Base-by-base conservation (phyloP, 2,113 vertebrate genomes). In the Colaptes auratus region DNA sequence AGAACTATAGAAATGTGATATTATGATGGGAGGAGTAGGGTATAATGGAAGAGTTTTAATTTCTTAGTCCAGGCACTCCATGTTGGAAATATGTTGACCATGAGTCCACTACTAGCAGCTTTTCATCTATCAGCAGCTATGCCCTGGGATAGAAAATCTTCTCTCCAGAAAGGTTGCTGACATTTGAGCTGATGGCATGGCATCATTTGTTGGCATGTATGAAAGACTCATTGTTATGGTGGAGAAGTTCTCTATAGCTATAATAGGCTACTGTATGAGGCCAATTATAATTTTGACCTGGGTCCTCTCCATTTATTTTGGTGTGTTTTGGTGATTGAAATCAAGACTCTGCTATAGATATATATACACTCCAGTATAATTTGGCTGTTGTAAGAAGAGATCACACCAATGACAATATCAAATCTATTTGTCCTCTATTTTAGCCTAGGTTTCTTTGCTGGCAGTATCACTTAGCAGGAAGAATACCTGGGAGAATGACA, bases 201-300 rank as follows among this genome's bases (percentile, higher is more conserved):
- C 13, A 33, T 28, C 33, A 58, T 75, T 52, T 36, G 16, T 15
- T 42, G n/a, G 35, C 39, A 36, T 0, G 0, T 55, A 25, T 23
- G 13, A 64, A 72, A 90, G 75, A 27, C 3, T 8, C 61, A 24
- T 5, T 70, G 5, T 36, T 86, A 20, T 28, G 9, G 4, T 52
- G 25, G 25, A 85, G 25, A 77, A 6, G 7, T 77, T 24, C 42
- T 82, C 35, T 79, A 39, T 39, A 11, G 39, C 39, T 39, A 39
- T 39, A 39, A 39, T 39, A 12, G 39, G 39, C 9, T 77, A 21
- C 42, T 82, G n/a, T 79, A n/a, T 24, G 31, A 18, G 72, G 17
- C 15, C 25, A 74, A 2, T 15, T 14, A 4, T 5, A 52, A 7
- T 60, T 83, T 70, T 72, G 23, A 2, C 58, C 18, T 72, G 21